These are phyloP conservation scores for Sparus aurata DNA, from an alignment of 2,797 vertebrate genomes.

Conservation along the genomic window DNA sequence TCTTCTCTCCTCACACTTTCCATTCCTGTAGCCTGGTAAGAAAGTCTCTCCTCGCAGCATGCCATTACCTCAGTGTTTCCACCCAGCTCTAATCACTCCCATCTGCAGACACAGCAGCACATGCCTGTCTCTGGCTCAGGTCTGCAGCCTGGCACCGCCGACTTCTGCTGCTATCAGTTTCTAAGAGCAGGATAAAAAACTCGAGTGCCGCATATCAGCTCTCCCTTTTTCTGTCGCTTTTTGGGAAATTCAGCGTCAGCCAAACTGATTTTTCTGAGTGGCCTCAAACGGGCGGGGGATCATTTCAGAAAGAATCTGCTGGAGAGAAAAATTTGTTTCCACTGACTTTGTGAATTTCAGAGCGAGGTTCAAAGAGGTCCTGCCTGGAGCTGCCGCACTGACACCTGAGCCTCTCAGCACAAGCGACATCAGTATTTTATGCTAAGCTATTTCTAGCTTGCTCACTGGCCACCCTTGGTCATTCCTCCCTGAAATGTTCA, in stretches of 20 bases:
- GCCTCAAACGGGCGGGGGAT: slow-evolving; percentile 19
- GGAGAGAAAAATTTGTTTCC: slow-evolving; percentile 48
- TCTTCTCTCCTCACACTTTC: slow-evolving; percentile 74
- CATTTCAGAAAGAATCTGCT: slow-evolving; percentile 41
- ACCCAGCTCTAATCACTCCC: slow-evolving; percentile 80
- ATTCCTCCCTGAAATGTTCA: slow-evolving; percentile 42
- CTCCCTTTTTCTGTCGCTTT: slow-evolving; percentile 7
- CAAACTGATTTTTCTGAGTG: slow-evolving; percentile 46
- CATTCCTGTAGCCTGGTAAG: slow-evolving; percentile 62
- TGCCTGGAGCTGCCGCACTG: slow-evolving; percentile 40
- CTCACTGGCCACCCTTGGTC: slow-evolving; percentile 20
- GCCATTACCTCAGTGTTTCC: slow-evolving; percentile 84
- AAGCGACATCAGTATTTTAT: slow-evolving; percentile 54
- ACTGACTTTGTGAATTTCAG: slow-evolving; percentile 56
- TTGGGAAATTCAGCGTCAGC: slow-evolving; percentile 25
- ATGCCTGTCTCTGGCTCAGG: slow-evolving; percentile 63
- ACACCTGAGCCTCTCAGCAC: slow-evolving; percentile 60
- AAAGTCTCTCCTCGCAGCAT: slow-evolving; percentile 62
- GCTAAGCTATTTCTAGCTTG: slow-evolving; percentile 53
- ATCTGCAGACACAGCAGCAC: slow-evolving; percentile 81
- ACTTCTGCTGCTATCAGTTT: slow-evolving; percentile 47
- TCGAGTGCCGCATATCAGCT: slow-evolving; percentile 30
- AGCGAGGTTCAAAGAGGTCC: slow-evolving; percentile 53
- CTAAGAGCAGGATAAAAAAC: slow-evolving; percentile 29
- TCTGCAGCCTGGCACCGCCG: slow-evolving; percentile 55